Conservation (phyloP, 2,797 vertebrate genomes). For the Lycodopsis pacificus region DNA sequence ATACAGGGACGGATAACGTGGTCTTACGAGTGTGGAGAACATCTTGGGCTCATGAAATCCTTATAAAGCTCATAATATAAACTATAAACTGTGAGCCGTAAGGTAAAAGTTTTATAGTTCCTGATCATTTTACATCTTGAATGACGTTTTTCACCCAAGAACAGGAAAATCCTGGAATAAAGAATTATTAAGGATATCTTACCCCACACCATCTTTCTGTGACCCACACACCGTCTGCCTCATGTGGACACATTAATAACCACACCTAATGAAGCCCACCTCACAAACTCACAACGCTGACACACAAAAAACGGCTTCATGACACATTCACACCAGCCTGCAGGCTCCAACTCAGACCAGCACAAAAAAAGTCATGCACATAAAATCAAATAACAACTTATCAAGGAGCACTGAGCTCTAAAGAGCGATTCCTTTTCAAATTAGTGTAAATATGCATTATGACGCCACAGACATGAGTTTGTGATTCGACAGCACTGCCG, state of each 20-base stretch:
- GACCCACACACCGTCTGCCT: conserved; percentile 6
- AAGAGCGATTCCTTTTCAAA: conserved; percentile 24
- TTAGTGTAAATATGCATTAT: background rate
- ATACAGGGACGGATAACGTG: background rate
- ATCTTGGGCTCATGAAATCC: conserved; percentile 5
- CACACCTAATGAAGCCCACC: conserved; percentile 18
- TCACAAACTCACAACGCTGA: conserved; percentile 20
- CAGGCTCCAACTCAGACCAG: conserved; percentile 33
- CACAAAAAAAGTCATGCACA: conserved; percentile 29
- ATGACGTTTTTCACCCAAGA: background rate
- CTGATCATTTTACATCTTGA: background rate
- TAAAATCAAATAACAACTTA: conserved; percentile 43
- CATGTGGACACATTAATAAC: conserved; percentile 35
- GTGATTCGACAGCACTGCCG: background rate
- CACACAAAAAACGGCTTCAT: conserved; percentile 34
- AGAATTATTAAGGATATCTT: conserved; percentile 14
- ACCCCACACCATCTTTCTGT: conserved; percentile 14
- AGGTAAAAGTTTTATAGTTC: background rate
- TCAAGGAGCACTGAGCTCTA: conserved; percentile 15
- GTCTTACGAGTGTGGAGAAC: background rate
- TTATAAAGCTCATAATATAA: conserved; percentile 15
- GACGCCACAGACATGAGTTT: background rate
- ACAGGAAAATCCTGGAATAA: background rate
- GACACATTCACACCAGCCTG: conserved; percentile 42
- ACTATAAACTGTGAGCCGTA: background rate